Conservation (phyloP, 1,140 invertebrate species). For the Pseudomyrmex pallidus region DNA sequence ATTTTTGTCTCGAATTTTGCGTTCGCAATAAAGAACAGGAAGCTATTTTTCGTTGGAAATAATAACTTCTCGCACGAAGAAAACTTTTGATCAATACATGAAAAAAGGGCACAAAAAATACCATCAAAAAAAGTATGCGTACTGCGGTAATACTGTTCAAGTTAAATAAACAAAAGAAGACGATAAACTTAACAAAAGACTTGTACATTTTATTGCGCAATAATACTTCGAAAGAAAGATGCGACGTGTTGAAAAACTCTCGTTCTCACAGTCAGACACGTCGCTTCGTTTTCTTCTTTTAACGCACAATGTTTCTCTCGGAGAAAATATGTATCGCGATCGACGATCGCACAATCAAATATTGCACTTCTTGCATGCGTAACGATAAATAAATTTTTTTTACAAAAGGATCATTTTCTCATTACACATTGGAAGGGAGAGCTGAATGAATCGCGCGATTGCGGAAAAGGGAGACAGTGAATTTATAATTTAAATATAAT, state of each 20-base stretch:
- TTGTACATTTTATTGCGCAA: constrained; percentile 49
- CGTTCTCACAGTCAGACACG: background rate
- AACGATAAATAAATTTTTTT: constrained; percentile 34
- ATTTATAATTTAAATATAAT: constrained; percentile 27
- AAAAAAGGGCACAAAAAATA: background rate
- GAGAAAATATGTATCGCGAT: constrained; percentile 1
- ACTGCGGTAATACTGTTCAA: background rate
- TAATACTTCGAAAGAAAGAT: constrained; percentile 46
- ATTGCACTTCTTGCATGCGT: constrained; percentile 21
- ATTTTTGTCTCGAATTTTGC: background rate
- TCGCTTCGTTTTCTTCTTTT: constrained; percentile 3
- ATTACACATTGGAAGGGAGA: constrained; percentile 27
- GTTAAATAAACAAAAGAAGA: constrained; percentile 21
- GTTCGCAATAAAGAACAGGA: background rate
- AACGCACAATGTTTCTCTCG: constrained; percentile 9
- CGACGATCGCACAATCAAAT: constrained; percentile 2
- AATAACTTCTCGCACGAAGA: background rate
- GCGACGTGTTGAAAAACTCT: constrained; percentile 34
- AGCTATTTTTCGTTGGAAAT: background rate
- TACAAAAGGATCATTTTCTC: constrained; percentile 11
- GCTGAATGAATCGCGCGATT: constrained; percentile 17
- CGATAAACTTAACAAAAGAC: constrained; percentile 26
- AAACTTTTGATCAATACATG: background rate
- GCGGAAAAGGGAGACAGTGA: constrained; percentile 21
- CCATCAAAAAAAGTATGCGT: background rate